phyloP scores from a whole-genome alignment of 2,797 vertebrate species.

The Sus cebifrons region DNA sequence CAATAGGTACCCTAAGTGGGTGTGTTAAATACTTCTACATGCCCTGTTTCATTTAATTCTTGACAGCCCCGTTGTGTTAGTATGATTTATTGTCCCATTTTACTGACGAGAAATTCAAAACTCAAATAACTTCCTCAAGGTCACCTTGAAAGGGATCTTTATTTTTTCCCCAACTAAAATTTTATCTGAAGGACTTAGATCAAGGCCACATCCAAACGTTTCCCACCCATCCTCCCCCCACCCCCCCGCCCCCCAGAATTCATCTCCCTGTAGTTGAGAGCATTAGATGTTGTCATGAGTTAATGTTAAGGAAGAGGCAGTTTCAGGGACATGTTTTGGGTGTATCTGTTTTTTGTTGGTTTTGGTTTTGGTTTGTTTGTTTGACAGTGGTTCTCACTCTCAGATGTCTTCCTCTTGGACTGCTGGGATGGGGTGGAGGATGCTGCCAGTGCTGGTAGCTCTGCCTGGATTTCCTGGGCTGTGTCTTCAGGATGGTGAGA shows the following conservation, averaged over 20 bases:
- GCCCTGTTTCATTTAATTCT: conserved; percentile 14
- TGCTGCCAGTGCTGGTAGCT: too few relatives aligned
- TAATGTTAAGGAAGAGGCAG: not conserved
- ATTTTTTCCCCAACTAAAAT: not conserved
- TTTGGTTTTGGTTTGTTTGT: not conserved
- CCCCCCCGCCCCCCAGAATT: not conserved
- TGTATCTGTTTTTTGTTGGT: not conserved
- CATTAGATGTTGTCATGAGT: not conserved
- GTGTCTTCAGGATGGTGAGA: not conserved
- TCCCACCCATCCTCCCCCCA: not conserved
- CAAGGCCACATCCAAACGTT: not conserved
- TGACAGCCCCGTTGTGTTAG: not conserved
- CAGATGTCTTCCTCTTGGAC: not conserved
- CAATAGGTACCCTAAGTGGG: not conserved
- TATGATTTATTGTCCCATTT: not conserved
- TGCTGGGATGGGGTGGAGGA: not conserved
- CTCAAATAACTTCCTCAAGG: not conserved
- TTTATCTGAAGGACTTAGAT: not conserved
- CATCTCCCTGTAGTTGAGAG: not conserved
- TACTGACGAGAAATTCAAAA: not conserved
- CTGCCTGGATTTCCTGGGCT: not conserved
- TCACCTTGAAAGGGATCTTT: not conserved
- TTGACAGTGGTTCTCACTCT: not conserved
- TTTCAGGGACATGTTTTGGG: not conserved
- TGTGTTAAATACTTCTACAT: not conserved